Conservation (phyloP, 2,797 vertebrate species). For the Protosalanx chinensis region DNA sequence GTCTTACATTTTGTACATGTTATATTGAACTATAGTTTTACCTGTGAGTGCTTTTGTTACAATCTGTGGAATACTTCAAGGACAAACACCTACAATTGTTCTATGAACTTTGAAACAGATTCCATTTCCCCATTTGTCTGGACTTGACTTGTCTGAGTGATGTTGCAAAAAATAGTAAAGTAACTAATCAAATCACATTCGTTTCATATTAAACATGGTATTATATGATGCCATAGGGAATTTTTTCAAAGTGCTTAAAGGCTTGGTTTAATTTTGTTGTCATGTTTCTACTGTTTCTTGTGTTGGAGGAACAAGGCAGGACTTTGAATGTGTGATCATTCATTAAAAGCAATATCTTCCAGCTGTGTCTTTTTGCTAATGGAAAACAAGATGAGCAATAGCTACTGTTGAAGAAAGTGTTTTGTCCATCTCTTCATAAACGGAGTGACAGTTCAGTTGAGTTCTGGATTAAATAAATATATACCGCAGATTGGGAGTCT, state of each 20-base stretch:
- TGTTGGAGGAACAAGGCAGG: conserved; percentile 39
- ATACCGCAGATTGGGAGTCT: too few relatives aligned
- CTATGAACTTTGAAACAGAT: too few relatives aligned
- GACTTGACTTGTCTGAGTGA: not conserved
- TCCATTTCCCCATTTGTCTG: not conserved
- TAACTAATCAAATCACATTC: not conserved
- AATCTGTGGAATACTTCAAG: conserved; percentile 8
- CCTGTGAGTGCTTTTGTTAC: conserved; percentile 45
- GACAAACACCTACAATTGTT: not conserved
- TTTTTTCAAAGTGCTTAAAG: not conserved
- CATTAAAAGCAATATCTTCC: too few relatives aligned
- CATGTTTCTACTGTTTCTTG: conserved; percentile 18
- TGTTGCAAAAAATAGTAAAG: not conserved
- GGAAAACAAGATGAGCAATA: not conserved
- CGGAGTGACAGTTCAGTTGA: too few relatives aligned
- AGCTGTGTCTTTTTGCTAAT: conserved; percentile 4
- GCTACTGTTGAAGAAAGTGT: too few relatives aligned
- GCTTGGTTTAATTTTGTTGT: not conserved
- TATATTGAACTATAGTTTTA: conserved; percentile 18
- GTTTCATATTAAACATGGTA: too few relatives aligned
- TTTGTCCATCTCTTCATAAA: too few relatives aligned
- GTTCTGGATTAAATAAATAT: too few relatives aligned
- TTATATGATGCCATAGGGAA: not conserved
- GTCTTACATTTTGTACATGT: conserved; percentile 15
- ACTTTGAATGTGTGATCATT: conserved; percentile 57